These are phyloP conservation scores for Drosophila pandora DNA, from an alignment of 1,140 invertebrate genomes.

Conservation along the genomic window DNA sequence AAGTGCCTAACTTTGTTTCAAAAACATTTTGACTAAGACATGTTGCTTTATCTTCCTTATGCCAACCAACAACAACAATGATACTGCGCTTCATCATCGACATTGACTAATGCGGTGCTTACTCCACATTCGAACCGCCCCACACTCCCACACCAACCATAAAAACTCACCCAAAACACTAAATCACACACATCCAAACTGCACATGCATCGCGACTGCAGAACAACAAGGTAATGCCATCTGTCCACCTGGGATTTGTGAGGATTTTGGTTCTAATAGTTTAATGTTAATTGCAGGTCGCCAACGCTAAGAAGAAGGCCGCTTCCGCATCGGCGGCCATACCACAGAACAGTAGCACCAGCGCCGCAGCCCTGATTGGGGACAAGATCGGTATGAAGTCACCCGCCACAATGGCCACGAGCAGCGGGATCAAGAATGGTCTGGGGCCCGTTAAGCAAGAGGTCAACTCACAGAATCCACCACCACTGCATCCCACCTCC, in stretches of 20 bases:
- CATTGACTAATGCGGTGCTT: slow-evolving; percentile 52
- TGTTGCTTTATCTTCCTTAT: slow-evolving; percentile 50
- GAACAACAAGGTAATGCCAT: slow-evolving; percentile 71
- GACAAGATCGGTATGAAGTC: slow-evolving; percentile 36
- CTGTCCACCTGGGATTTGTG: not conserved
- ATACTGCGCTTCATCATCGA: slow-evolving; percentile 31
- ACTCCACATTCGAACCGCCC: slow-evolving; percentile 1
- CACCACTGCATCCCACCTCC: slow-evolving; percentile 69
- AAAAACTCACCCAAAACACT: slow-evolving; percentile 14
- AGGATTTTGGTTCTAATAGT: not conserved
- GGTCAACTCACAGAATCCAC: slow-evolving; percentile 82
- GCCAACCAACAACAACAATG: slow-evolving; percentile 44
- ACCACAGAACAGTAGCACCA: slow-evolving; percentile 41
- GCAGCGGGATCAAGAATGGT: slow-evolving; percentile 60
- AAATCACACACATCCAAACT: slow-evolving; percentile 11
- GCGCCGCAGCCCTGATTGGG: slow-evolving; percentile 8
- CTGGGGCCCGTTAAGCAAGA: slow-evolving; percentile 66
- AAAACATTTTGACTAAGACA: slow-evolving; percentile 28
- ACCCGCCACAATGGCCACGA: slow-evolving; percentile 15
- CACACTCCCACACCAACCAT: slow-evolving; percentile 16
- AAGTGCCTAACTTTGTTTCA: not conserved
- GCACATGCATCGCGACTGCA: slow-evolving; percentile 48
- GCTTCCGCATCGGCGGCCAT: slow-evolving; percentile 69
- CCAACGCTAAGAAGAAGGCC: slow-evolving; percentile 80
- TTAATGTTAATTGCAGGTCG: slow-evolving; percentile 53